Evolutionary conservation across 2,888 invertebrate genomes (phyloP), one percentile per base, ranked within the genome.

Genomic region (Tanaodytes sp.): DNA sequence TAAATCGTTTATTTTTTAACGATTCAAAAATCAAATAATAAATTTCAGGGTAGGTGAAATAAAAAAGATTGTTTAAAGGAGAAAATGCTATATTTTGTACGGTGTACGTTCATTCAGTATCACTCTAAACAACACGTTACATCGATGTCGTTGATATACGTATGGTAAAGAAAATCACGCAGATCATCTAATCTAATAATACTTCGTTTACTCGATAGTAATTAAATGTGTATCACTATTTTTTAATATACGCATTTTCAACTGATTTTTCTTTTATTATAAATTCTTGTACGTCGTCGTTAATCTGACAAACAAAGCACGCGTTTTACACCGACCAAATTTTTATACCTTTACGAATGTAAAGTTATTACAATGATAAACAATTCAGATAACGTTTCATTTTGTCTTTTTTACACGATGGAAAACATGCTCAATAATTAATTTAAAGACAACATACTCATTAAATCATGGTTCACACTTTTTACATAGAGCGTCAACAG

Each of bases 91-190:
- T 70, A 70, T 70, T 69, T 70, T 68, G 52, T 62, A 68, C 62
- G 68, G 58, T 63, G 59, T 64, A 65, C 61, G 45, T 61, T 55
- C 51, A 23, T 63, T 59, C 61, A 33, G 23, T 70, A 65, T 59
- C 69, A 69, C 39, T 64, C 63, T 68, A 69, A 55, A 49, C 67
- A 69, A 23, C n/a, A n/a, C 23, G 23, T 64, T 70, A 64, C 63
- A 69, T 69, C 62, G 51, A 65, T 70, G 70, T 63, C 49, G 54
- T 64, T 70, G 51, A 77, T 78, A 75, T 75, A 82, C 79, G 77
- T 79, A 76, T 79, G 76, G 78, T 77, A 75, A 77, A 79, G 76
- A 23, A 80, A 80, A 78, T 77, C 78, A 78, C 77, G 77, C 73
- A 79, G 77, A 73, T 79, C 76, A 76, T 75, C 78, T 69, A 69